Evolutionary conservation across 2,888 invertebrate species (phyloP), one percentile per base, ranked within the genome.

Genomic region (Keiferia lycopersicella): DNA sequence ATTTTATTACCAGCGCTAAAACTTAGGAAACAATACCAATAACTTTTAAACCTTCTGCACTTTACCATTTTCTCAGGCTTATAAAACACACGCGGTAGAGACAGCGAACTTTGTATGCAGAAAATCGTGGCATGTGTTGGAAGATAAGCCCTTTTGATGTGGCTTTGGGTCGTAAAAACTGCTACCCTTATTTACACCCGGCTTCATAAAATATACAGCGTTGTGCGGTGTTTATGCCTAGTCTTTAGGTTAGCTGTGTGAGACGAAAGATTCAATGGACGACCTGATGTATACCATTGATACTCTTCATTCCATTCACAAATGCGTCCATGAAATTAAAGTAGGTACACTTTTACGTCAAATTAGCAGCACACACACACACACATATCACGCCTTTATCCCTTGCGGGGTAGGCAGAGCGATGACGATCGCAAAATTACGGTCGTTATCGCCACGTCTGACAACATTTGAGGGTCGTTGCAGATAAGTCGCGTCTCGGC

Each of bases 111-210:
- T 56, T 56, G 16, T 56, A 56, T 56, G 56, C 56, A 56, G 56
- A 30, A 34, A 51, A 34, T 56, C 56, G n/a, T 56, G 6, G 56
- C 30, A 56, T 16, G 34, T 34, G 26, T 56, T 50, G 38, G 45
- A 30, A 45, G 64, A 64, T 64, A 64, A 61, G 64, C 64, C 56
- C 61, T 64, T 61, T 59, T 60, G 59, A 64, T 11, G 41, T 30
- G 26, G 53, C 56, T 30, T 56, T 26, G 34, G 56, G 56, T 26
- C 34, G 16, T 56, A 56, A 56, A 56, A 26, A 56, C 34, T 56
- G 56, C 22, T 53, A 14, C 56, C 56, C 56, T 56, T 56, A 56
- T 56, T 56, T 56, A 34, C 56, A 34, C 16, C 16, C 56, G 26
- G 8, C 56, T 56, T 30, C 34, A 34, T 56, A 56, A 53, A 56